Evolutionary conservation across 2,113 vertebrate species (phyloP), one percentile per base, ranked within the genome.

Genomic region (Thalassarche chlororhynchos): DNA sequence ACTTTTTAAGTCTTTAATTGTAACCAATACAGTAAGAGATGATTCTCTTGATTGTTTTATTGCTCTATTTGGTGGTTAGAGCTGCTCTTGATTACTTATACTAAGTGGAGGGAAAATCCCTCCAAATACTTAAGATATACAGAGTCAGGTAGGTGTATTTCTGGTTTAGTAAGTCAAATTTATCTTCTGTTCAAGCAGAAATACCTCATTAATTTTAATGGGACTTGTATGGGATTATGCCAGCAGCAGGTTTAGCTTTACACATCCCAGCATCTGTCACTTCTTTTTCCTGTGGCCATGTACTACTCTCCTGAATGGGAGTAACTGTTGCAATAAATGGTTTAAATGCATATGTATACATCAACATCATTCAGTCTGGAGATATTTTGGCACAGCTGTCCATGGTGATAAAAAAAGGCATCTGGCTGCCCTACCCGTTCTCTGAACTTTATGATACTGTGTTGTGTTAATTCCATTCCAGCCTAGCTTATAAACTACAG

Each of bases 161-260:
- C 65, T 94, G 57, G 51, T 72, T 92, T 78, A 89, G 65, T 85
- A 91, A 95, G 29, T 85, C 18, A 55, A 82, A 72, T 91, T 78
- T 84, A 91, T 93, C 93, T 93, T 95, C 81, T 84, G 38, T 60
- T 91, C 34, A 64, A 82, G 84, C 87, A 94, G 81, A 89, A 96
- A 78, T 82, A 83, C 69, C 40, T 93, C 91, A 82, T 97, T 96
- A 94, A 95, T 94, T 97, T 95, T 93, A 93, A 94, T 89, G 70
- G 74, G n/a, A 68, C 44, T 65, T 5, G 0, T 24, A 81, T 5
- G 25, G 72, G 64, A 84, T 95, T 89, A 76, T 92, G 85, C 79
- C 90, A 93, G 79, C 77, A 94, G 64, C 68, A 84, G 81, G 60
- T 94, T 96, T 75, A 36, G 42, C 34, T 89, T 92, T 76, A 76